phyloP scores from a whole-genome alignment of 2,888 invertebrate genomes.

The Dexiosoma caninum region DNA sequence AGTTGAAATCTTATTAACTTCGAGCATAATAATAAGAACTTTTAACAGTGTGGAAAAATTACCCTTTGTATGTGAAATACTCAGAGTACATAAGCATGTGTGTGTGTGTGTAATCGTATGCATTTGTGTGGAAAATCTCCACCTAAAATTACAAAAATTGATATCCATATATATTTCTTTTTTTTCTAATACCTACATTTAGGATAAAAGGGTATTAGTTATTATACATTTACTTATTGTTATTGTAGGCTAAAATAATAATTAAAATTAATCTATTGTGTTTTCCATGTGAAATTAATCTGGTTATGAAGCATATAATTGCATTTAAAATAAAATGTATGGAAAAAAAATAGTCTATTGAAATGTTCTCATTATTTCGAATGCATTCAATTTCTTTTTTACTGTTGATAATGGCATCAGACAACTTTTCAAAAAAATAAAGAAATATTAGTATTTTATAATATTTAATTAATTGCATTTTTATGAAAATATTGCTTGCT shows the following conservation, averaged over 20 bases:
- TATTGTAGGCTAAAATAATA: slow-evolving; percentile 3
- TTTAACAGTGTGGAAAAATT: too few relatives aligned
- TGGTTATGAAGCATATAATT: slow-evolving; percentile 20
- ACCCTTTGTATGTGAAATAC: too few relatives aligned
- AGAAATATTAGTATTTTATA: too few relatives aligned
- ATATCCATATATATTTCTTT: background rate
- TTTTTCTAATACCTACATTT: slow-evolving; percentile 6
- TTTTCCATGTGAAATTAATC: slow-evolving; percentile 30
- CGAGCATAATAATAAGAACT: too few relatives aligned
- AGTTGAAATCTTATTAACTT: too few relatives aligned
- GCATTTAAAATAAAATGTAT: background rate
- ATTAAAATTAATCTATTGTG: slow-evolving; percentile 16
- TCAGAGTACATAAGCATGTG: background rate
- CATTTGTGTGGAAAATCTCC: background rate
- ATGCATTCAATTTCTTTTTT: background rate
- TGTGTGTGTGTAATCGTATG: background rate
- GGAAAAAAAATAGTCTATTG: background rate
- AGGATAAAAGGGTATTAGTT: background rate
- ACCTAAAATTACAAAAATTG: background rate
- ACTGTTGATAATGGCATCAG: background rate
- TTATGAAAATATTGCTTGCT: too few relatives aligned
- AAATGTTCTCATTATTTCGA: background rate
- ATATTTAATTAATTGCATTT: too few relatives aligned
- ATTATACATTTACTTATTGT: background rate
- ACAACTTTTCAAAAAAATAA: too few relatives aligned